Evolutionary conservation across 2,113 vertebrate species (phyloP), one percentile per base, ranked within the genome.

Genomic region (Megalops atlanticus): DNA sequence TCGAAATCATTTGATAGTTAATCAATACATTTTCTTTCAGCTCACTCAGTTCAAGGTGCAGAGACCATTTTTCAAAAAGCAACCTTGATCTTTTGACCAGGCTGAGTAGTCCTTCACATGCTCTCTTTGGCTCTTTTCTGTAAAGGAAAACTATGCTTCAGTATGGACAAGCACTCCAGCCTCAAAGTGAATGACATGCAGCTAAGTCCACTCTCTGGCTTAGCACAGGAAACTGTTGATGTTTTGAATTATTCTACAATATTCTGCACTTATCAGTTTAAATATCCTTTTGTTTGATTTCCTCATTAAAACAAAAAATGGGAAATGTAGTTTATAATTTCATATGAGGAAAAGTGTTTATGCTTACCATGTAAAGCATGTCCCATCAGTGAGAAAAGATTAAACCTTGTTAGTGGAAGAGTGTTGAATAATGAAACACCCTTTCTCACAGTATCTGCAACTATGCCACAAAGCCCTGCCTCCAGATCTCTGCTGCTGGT

Each of bases 1-100:
- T 94, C 89, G 91, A 91, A 94, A 94, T 95, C 88, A 91, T 93
- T 92, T 93, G 93, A 95, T 95, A 93, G 93, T 88, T 93, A 93
- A 94, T 95, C 93, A 85, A 94, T 94, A 89, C 89, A 92, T 92
- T 93, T 93, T 92, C 93, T 91, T 92, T 91, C 86, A 83, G 86
- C 82, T 36, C 82, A 82, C 86, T 35, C 81, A 45, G 83, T 86
- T 85, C 85, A 85, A 82, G 82, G 84, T 84, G 80, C 83, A 81
- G 82, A 82, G 84, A 90, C 76, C 15, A 31, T 88, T 88, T 91
- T 87, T 92, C 88, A 87, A 88, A 85, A 79, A 86, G 84, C 76
- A 87, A 89, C 91, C 91, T 93, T 93, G 87, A 94, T 92, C 89
- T 86, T 86, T 84, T 86, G 87, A 92, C 91, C 81, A 88, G 88